Conservation (phyloP, 2,888 invertebrate species). For the Auanema sp. region DNA sequence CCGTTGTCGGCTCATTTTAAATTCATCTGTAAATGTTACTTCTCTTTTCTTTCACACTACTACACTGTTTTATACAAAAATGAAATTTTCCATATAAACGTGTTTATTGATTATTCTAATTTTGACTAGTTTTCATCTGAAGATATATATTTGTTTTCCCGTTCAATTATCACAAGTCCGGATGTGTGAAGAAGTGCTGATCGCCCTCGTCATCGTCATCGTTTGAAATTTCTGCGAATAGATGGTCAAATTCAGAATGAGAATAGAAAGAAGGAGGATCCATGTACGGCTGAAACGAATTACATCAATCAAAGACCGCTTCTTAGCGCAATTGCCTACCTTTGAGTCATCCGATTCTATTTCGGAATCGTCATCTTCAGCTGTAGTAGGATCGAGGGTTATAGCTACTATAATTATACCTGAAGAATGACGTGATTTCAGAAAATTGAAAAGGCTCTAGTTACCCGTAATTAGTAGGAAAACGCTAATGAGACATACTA, state of each 20-base stretch:
- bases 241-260: not conserved
- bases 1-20: too few species aligned
- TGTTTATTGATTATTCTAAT: too few species aligned
- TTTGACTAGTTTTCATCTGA: too few species aligned
- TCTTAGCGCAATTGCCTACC: not conserved
- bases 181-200: too few species aligned
- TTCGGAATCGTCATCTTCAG: conserved; percentile 1
- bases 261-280: conserved; percentile 1
- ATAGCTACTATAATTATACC: conserved; percentile 5
- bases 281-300: not conserved
- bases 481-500: conserved; percentile 1
- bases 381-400: not conserved
- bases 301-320: too few species aligned
- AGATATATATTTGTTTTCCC: too few species aligned
- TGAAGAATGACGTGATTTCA: not conserved
- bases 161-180: too few species aligned
- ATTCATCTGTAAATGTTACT: too few species aligned
- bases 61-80: too few species aligned
- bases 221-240: not conserved
- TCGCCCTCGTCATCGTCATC: too few species aligned
- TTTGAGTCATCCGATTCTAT: not conserved
- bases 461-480: conserved; percentile 1
- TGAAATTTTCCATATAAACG: too few species aligned
- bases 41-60: too few species aligned
- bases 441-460: not conserved